These are phyloP conservation scores for Cladopsammia gracilis DNA, from an alignment of 64 coral and sea anemone species.

Conservation along the genomic window DNA sequence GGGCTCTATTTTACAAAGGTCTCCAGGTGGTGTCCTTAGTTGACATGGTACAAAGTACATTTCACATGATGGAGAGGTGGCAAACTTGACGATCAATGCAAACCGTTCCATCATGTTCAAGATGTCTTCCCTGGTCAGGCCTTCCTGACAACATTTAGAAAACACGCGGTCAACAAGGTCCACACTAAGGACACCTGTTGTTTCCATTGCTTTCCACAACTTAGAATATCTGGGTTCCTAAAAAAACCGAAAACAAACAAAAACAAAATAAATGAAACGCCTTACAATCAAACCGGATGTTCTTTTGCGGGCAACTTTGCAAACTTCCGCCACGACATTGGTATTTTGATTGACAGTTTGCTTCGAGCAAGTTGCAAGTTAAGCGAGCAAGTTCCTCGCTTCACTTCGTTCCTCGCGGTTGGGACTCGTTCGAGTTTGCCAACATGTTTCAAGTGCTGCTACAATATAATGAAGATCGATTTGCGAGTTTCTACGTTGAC, in stretches of 20 bases:
- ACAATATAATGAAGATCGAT: too few species aligned
- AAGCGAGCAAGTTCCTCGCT: too few species aligned
- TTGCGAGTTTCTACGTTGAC: too few species aligned
- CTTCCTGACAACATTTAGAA: neutral
- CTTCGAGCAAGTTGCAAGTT: too few species aligned
- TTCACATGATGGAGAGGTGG: neutral
- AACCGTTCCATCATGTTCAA: slow-evolving; percentile 52
- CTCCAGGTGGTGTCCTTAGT: slow-evolving; percentile 10
- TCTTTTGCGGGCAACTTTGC: too few species aligned
- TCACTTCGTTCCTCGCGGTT: too few species aligned
- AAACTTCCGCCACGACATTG: too few species aligned
- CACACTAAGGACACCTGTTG: slow-evolving; percentile 19
- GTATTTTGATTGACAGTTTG: too few species aligned
- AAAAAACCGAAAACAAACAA: slow-evolving; percentile 17
- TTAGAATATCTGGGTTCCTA: slow-evolving; percentile 1
- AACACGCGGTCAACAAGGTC: slow-evolving; percentile 55
- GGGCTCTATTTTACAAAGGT: slow-evolving; percentile 1
- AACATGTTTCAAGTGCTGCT: too few species aligned
- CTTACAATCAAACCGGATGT: too few species aligned
- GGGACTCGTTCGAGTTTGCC: too few species aligned
- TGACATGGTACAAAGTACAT: slow-evolving; percentile 54
- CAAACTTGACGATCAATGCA: slow-evolving; percentile 37
- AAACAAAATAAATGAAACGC: too few species aligned
- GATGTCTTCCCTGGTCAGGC: slow-evolving; percentile 25
- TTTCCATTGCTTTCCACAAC: slow-evolving; percentile 11